Percentiles rank a stretch among this genome's conserved stretches.
phyloP scores from a whole-genome alignment of 2,113 vertebrate species.

The Plectropomus leopardus region DNA sequence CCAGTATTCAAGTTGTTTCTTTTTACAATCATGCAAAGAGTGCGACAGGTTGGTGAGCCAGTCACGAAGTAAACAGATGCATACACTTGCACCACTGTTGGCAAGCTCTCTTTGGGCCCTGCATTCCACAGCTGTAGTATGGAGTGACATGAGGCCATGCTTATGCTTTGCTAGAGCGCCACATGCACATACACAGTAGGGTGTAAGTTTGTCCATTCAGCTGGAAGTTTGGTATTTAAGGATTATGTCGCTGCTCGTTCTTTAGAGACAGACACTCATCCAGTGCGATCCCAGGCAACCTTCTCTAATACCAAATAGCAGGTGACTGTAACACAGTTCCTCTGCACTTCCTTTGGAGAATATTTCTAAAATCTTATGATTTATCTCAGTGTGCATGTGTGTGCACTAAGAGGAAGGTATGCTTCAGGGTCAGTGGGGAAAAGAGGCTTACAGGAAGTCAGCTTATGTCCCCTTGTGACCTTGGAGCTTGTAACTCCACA shows the following conservation, averaged over 20 bases:
- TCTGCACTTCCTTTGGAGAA: not conserved
- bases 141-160: constrained; percentile 29
- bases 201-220: constrained; percentile 43
- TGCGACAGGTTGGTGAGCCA: too few relatives aligned
- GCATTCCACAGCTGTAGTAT: constrained; percentile 35
- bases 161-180: constrained; percentile 8
- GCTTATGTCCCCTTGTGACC: constrained; percentile 69
- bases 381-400: not conserved
- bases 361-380: not conserved
- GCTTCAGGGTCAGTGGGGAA: constrained; percentile 48
- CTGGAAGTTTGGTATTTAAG: constrained; percentile 53
- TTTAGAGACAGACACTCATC: not conserved
- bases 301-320: constrained; percentile 11
- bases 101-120: not conserved
- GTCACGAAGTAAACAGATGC: constrained; percentile 12
- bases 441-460: constrained; percentile 73
- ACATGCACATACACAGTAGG: constrained; percentile 30
- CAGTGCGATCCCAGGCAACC: not conserved
- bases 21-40: not conserved
- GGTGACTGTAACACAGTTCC: not conserved
- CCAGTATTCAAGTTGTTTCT: not conserved
- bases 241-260: constrained; percentile 34
- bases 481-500: constrained; percentile 59
- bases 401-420: constrained; percentile 32
- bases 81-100: not conserved